These are phyloP conservation scores for Trichosurus vulpecula DNA, from an alignment of 2,797 vertebrate genomes.

Conservation along the genomic window DNA sequence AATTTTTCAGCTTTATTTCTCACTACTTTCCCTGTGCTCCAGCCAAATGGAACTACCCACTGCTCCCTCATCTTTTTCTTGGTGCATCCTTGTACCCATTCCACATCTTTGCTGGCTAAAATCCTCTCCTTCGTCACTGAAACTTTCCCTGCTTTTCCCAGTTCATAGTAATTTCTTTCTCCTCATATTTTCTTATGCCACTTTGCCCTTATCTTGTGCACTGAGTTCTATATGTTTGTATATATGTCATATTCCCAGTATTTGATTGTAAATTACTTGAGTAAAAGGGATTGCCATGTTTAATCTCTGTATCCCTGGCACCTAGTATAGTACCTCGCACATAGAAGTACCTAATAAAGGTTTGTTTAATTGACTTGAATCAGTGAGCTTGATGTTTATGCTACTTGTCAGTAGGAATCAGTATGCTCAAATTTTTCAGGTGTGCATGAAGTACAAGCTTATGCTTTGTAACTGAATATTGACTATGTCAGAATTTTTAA, in stretches of 20 bases:
- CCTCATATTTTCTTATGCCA: not conserved
- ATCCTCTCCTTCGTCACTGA: not conserved
- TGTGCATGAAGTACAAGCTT: not conserved
- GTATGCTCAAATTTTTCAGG: conserved; percentile 43
- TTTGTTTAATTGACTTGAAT: not conserved
- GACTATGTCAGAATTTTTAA: conserved; percentile 32
- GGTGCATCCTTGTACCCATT: not conserved
- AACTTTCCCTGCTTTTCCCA: no score
- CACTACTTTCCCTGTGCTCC: not conserved
- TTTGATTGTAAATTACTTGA: not conserved
- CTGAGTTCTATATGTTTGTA: not conserved
- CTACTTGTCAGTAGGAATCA: not conserved
- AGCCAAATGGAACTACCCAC: not conserved
- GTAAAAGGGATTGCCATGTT: not conserved
- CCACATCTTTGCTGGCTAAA: no score
- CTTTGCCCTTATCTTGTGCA: not conserved
- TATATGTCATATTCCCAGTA: not conserved
- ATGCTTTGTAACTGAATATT: conserved; percentile 18
- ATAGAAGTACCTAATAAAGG: not conserved
- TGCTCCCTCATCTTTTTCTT: not conserved
- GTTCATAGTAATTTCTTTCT: no score
- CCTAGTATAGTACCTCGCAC: not conserved
- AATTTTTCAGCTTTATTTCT: not conserved
- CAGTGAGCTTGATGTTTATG: not conserved
- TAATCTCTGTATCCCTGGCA: not conserved